A percentile compares a stretch with the other conserved stretches of the same genome.
Conservation (phyloP, 2,797 vertebrate genomes). For the Cuculus canorus region DNA sequence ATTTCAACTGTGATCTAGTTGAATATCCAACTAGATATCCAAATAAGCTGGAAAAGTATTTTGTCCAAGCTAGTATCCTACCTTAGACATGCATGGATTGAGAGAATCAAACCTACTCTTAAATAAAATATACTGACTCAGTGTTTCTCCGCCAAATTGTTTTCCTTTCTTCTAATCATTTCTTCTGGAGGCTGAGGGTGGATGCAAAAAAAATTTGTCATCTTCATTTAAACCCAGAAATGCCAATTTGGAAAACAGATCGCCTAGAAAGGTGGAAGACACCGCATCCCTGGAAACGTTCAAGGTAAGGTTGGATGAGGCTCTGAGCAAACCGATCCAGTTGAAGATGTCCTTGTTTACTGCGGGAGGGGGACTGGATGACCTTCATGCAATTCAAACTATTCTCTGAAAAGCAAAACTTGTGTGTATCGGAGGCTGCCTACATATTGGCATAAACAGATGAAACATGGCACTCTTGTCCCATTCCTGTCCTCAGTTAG, state of each 20-base stretch:
- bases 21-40: background rate
- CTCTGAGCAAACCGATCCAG: too few species aligned
- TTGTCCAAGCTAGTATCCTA: background rate
- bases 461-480: background rate
- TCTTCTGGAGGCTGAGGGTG: background rate
- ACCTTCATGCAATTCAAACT: too few species aligned
- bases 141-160: background rate
- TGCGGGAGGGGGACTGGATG: too few species aligned
- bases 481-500: background rate
- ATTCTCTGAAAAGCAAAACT: background rate
- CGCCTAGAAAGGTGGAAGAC: too few species aligned
- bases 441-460: rapidly evolving
- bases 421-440: background rate
- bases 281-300: too few species aligned
- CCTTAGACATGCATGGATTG: background rate
- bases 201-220: background rate
- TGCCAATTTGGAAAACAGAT: background rate
- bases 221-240: background rate
- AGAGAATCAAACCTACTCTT: background rate
- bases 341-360: too few species aligned
- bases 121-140: background rate
- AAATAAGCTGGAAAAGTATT: background rate
- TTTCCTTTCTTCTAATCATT: background rate
- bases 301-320: too few species aligned
- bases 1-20: background rate